These are phyloP conservation scores for Urocolius indicus DNA, from an alignment of 2,113 vertebrate species.

Conservation along the genomic window DNA sequence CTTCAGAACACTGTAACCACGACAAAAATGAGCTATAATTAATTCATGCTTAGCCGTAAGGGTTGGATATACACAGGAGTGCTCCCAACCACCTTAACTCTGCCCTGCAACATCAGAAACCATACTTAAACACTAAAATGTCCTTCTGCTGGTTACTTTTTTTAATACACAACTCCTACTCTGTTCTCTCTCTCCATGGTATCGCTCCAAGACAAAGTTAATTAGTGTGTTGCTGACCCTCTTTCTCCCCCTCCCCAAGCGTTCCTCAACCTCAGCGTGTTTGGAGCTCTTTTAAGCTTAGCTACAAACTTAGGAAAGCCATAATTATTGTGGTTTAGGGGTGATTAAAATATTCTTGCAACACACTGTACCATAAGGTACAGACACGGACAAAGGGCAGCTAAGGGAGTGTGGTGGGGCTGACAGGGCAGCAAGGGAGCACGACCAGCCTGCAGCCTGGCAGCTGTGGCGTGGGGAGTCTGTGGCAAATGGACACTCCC, in stretches of 20 bases:
- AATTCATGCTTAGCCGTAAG: slow-evolving; percentile 28
- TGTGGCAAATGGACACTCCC: rapidly evolving
- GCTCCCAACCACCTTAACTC: background rate
- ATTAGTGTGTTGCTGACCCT: background rate
- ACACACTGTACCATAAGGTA: rapidly evolving
- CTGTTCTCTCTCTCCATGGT: background rate
- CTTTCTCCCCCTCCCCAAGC: background rate
- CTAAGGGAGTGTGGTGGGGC: background rate
- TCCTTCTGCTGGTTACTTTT: background rate
- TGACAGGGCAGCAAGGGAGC: background rate
- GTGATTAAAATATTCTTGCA: background rate
- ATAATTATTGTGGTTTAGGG: background rate
- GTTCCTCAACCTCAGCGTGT: background rate
- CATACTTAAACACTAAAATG: background rate
- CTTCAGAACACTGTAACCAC: background rate
- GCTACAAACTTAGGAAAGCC: background rate
- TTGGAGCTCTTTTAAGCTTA: slow-evolving; percentile 10
- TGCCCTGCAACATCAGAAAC: background rate
- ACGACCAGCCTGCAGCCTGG: too few relatives aligned
- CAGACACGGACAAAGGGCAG: background rate
- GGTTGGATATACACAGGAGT: background rate
- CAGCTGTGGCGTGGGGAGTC: background rate
- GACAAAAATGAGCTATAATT: slow-evolving; percentile 19
- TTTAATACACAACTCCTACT: background rate
- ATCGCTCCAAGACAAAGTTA: slow-evolving; percentile 1